Conservation (phyloP, 2,797 vertebrate species). For the Botia almorhae region DNA sequence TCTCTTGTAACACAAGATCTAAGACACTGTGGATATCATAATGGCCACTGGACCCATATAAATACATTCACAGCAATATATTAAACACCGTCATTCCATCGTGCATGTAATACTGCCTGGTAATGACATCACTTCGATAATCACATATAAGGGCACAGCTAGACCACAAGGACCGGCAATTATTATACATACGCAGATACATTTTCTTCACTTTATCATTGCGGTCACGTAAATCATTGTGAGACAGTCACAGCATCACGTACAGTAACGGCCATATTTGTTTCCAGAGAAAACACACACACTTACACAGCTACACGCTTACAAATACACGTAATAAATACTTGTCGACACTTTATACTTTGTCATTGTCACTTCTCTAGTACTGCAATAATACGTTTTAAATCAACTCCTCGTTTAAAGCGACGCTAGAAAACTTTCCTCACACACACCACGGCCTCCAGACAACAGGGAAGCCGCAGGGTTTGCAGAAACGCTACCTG, state of each 20-base stretch:
- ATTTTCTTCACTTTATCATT: conserved; percentile 40
- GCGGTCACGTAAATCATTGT: conserved; percentile 56
- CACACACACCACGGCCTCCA: conserved; percentile 83
- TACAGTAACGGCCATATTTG: conserved; percentile 64
- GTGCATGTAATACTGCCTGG: conserved; percentile 78
- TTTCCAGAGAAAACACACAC: conserved; percentile 46
- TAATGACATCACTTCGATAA: conserved; percentile 67
- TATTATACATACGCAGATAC: conserved; percentile 70
- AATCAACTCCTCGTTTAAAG: conserved; percentile 68
- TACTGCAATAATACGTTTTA: conserved; percentile 37
- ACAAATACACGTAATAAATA: conserved; percentile 68
- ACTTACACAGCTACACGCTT: conserved; percentile 63
- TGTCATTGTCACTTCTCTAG: conserved; percentile 38
- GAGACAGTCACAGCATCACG: conserved; percentile 66
- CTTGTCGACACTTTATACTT: conserved; percentile 42
- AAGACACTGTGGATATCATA: conserved; percentile 70
- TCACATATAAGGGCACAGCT: conserved; percentile 66
- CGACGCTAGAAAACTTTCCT: conserved; percentile 83
- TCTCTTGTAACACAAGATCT: conserved; percentile 66
- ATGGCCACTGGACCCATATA: conserved; percentile 67
- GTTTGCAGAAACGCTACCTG: conserved; percentile 91
- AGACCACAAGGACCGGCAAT: conserved; percentile 70
- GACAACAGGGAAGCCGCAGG: conserved; percentile 83
- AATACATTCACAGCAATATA: conserved; percentile 79
- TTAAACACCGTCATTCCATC: conserved; percentile 73